These are phyloP conservation scores for Odocoileus virginianus DNA, from an alignment of 2,113 vertebrate genomes.

Conservation along the genomic window DNA sequence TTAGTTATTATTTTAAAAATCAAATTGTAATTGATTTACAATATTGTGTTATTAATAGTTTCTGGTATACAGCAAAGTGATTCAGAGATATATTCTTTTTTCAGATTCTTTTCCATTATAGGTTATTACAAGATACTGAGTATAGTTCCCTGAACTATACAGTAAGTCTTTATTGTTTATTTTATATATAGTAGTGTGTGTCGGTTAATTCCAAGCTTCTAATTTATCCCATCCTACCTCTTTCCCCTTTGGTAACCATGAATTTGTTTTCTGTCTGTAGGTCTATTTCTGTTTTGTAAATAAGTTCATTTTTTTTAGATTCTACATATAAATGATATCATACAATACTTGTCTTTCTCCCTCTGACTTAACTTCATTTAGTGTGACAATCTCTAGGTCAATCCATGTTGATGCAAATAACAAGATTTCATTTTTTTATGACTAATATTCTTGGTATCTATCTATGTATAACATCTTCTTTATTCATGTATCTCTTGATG, in stretches of 20 bases:
- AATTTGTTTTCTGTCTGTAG: neutral
- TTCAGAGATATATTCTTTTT: neutral
- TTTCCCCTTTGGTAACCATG: neutral
- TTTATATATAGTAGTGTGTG: neutral
- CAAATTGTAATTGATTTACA: neutral
- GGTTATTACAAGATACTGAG: neutral
- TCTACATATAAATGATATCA: neutral
- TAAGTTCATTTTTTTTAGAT: neutral
- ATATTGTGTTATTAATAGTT: neutral
- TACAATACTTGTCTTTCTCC: neutral
- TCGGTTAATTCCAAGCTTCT: neutral
- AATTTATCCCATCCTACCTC: neutral
- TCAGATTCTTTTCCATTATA: neutral
- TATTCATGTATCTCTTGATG: neutral
- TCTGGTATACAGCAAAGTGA: neutral
- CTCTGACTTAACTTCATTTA: neutral
- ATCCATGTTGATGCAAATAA: neutral
- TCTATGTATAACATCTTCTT: neutral
- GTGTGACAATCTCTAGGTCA: neutral
- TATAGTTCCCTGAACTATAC: neutral
- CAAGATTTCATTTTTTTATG: neutral
- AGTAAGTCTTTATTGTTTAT: neutral
- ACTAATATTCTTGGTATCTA: neutral
- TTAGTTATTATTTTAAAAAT: neutral
- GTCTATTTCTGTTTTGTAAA: neutral